These are phyloP conservation scores for Alexandromys fortis DNA, from an alignment of 2,113 vertebrate genomes.

Conservation along the genomic window DNA sequence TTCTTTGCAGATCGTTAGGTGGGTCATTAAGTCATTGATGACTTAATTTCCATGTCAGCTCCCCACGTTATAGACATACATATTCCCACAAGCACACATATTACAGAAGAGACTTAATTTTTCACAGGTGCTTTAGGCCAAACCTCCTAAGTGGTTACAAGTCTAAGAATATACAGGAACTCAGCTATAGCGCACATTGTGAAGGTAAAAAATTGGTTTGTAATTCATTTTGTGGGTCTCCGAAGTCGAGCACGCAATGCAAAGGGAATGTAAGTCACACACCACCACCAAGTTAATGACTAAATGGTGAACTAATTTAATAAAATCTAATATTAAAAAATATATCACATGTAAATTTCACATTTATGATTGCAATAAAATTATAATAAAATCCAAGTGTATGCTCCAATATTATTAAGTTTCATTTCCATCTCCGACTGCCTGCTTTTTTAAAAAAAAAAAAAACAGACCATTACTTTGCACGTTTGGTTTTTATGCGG, in stretches of 20 bases:
- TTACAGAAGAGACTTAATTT: constrained; percentile 68
- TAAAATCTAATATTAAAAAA: constrained; percentile 75
- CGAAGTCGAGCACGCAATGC: constrained; percentile 25
- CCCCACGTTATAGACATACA: not conserved
- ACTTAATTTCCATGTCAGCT: constrained; percentile 63
- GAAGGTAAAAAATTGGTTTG: constrained; percentile 74
- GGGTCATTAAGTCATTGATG: constrained; percentile 51
- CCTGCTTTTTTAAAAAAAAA: constrained; percentile 49
- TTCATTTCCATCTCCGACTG: constrained; percentile 68
- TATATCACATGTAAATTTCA: constrained; percentile 64
- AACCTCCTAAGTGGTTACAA: constrained; percentile 69
- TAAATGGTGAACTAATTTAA: constrained; percentile 78
- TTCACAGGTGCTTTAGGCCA: constrained; percentile 69
- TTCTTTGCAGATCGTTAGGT: constrained; percentile 57
- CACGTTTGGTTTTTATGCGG: constrained; percentile 72
- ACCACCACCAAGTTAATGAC: constrained; percentile 73
- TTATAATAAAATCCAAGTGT: constrained; percentile 68
- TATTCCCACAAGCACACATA: not conserved
- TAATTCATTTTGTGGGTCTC: constrained; percentile 78
- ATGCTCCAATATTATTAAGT: constrained; percentile 65
- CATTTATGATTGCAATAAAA: constrained; percentile 66
- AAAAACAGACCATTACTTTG: constrained; percentile 60
- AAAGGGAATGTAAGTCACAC: constrained; percentile 68
- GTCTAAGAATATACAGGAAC: constrained; percentile 45
- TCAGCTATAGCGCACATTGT: constrained; percentile 49